A percentile compares a stretch with the other conserved stretches of the same genome.
Conservation (phyloP, 1,140 invertebrate genomes). For the Steinernema khuongi region DNA sequence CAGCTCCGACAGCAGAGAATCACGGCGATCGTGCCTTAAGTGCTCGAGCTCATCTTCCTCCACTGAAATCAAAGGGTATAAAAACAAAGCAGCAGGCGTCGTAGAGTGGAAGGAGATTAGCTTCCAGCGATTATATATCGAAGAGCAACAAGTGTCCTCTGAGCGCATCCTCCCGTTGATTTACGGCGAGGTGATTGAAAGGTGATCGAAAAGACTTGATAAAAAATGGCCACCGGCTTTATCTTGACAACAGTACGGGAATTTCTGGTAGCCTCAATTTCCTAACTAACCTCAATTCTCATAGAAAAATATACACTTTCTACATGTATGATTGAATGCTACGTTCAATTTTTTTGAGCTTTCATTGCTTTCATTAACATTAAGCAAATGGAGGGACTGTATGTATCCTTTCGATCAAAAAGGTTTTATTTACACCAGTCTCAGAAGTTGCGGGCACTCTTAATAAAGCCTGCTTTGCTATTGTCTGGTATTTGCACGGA, state of each 20-base stretch:
- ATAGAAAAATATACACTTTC: neutral
- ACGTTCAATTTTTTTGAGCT: no score
- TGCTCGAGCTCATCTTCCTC: conserved; percentile 1
- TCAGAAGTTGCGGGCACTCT: no score
- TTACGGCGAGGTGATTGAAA: neutral
- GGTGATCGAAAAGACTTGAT: neutral
- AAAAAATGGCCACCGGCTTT: neutral
- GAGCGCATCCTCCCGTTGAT: neutral
- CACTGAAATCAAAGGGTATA: conserved; percentile 8
- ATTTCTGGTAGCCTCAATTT: neutral
- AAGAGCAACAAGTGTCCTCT: neutral
- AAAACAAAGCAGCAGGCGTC: neutral
- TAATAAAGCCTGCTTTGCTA: no score
- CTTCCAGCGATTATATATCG: neutral
- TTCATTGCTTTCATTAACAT: no score
- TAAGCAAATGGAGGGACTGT: no score
- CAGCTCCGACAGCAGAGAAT: neutral
- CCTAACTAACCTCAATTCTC: neutral
- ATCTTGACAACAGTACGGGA: neutral
- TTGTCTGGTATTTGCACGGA: no score
- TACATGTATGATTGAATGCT: neutral
- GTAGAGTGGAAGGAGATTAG: neutral
- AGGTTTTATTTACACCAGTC: no score
- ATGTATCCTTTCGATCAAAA: no score
- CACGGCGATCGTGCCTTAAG: neutral